These are phyloP conservation scores for Rhingia rostrata DNA, from an alignment of 2,888 invertebrate genomes.

Conservation along the genomic window DNA sequence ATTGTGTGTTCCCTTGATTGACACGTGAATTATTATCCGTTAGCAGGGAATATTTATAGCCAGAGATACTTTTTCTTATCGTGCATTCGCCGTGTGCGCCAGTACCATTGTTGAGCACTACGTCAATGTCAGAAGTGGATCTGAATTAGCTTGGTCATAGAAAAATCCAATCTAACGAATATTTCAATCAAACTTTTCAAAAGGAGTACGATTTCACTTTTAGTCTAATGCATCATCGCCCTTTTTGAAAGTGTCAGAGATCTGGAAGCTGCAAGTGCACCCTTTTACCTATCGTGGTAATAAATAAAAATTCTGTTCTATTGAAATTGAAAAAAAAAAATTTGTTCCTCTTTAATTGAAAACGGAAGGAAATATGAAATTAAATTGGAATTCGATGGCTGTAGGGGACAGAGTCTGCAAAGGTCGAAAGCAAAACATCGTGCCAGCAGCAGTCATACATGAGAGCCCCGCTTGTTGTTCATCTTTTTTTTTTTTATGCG, in stretches of 20 bases:
- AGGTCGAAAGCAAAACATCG: constrained; percentile 15
- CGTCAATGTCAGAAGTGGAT: constrained; percentile 56
- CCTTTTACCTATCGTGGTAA: constrained; percentile 32
- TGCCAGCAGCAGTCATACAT: background rate
- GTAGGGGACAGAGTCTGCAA: constrained; percentile 5
- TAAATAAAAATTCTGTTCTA: constrained; percentile 48
- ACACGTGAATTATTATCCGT: constrained; percentile 20
- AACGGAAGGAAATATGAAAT: constrained; percentile 63
- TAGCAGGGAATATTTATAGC: background rate
- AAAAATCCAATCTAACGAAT: background rate
- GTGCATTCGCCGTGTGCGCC: background rate
- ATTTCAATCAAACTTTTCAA: constrained; percentile 32
- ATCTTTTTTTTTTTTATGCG: background rate
- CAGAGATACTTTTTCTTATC: constrained; percentile 5
- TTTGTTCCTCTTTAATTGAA: constrained; percentile 73
- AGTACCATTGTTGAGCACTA: constrained; percentile 30
- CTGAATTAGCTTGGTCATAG: constrained; percentile 28
- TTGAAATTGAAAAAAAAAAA: constrained; percentile 52
- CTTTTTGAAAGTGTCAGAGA: too few species aligned
- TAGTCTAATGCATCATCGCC: constrained; percentile 30
- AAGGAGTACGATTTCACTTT: constrained; percentile 37
- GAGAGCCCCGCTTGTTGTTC: too few species aligned
- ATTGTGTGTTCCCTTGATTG: constrained; percentile 17
- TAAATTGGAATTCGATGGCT: constrained; percentile 31
- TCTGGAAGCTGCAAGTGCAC: constrained; percentile 41